phyloP scores from a whole-genome alignment of 2,888 invertebrate genomes.

The Unio delphinus region DNA sequence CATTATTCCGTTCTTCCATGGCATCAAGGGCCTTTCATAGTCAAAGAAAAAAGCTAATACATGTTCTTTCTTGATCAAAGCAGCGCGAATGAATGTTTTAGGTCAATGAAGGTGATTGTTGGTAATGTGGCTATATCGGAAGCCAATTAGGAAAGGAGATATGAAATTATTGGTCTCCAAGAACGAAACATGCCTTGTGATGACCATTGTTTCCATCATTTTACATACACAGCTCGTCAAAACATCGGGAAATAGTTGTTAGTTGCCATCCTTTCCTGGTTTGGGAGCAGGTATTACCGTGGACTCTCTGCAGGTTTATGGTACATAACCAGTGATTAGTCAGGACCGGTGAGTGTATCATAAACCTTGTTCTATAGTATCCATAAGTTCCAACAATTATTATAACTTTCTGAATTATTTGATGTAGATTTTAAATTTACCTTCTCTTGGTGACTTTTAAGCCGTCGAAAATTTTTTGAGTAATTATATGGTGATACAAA shows the following conservation, averaged over 20 bases:
- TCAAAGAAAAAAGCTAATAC: conserved; percentile 35
- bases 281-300: conserved; percentile 31
- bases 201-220: conserved; percentile 46
- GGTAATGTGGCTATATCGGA: conserved; percentile 22
- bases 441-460: no score
- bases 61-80: conserved; percentile 33
- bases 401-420: no score
- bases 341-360: no score
- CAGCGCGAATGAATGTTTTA: conserved; percentile 35
- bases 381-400: no score
- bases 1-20: conserved; percentile 21
- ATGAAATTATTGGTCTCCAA: conserved; percentile 31
- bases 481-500: no score
- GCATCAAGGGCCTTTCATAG: background rate
- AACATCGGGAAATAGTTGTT: conserved; percentile 45
- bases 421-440: no score
- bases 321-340: conserved; percentile 17
- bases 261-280: conserved; percentile 28
- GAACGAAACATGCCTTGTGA: conserved; percentile 36
- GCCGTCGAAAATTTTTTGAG: no score
- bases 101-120: conserved; percentile 24
- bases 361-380: no score
- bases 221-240: conserved; percentile 48
- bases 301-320: conserved; percentile 22
- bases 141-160: conserved; percentile 28